These are phyloP conservation scores for Heliconius erato DNA, from an alignment of 2,888 invertebrate genomes.

Conservation along the genomic window DNA sequence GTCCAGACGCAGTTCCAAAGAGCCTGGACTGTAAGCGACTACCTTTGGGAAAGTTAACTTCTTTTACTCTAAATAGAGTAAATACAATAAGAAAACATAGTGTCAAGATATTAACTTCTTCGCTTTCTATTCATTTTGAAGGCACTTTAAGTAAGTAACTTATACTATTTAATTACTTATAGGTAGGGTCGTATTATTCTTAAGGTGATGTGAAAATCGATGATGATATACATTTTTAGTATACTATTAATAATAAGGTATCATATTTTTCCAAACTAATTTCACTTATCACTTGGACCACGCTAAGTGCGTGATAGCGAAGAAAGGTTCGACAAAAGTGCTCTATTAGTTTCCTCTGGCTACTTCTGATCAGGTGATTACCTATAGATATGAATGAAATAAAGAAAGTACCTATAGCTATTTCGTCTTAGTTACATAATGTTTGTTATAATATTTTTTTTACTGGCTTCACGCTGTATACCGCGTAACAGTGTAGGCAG, in stretches of 20 bases:
- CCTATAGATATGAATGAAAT: background rate
- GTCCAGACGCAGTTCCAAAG: no score
- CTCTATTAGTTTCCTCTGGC: slow-evolving; percentile 16
- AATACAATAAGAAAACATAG: background rate
- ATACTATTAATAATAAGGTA: background rate
- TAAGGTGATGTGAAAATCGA: background rate
- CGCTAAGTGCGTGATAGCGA: slow-evolving; percentile 26
- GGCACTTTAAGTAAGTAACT: background rate
- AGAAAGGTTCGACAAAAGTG: slow-evolving; percentile 16
- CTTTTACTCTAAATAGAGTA: no score
- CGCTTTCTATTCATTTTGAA: background rate
- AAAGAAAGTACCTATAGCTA: background rate
- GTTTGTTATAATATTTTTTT: background rate
- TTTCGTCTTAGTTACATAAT: background rate
- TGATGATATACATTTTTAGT: background rate
- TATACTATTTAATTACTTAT: background rate
- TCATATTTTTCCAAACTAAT: background rate
- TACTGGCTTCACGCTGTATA: no score
- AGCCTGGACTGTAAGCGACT: no score
- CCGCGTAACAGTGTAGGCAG: no score
- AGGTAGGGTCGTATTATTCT: background rate
- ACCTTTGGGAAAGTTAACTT: no score
- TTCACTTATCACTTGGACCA: slow-evolving; percentile 19
- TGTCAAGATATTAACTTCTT: background rate
- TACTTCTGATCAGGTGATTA: slow-evolving; percentile 22